phyloP scores from a whole-genome alignment of 2,113 vertebrate genomes.

The Scatophagus argus region DNA sequence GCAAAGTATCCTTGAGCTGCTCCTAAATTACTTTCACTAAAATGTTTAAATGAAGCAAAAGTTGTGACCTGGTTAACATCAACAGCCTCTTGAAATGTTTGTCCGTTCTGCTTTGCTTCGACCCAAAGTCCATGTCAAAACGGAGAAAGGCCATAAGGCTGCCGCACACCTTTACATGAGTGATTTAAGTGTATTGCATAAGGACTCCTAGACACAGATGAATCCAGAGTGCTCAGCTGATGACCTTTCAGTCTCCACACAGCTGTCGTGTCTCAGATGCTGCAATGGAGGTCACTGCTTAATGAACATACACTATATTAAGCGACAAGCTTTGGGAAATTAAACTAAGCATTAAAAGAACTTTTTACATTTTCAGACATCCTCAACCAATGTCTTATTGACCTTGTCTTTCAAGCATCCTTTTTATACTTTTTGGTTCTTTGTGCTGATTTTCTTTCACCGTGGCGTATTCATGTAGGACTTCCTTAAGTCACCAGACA shows the following conservation, averaged over 20 bases:
- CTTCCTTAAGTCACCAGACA: not conserved
- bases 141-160: slow-evolving; percentile 25
- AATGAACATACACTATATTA: not conserved
- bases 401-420: not conserved
- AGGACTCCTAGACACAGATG: slow-evolving; percentile 13
- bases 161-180: slow-evolving; percentile 7
- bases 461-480: not conserved
- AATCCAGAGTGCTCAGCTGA: slow-evolving; percentile 16
- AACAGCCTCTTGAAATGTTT: slow-evolving; percentile 4
- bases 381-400: not conserved
- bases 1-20: not conserved
- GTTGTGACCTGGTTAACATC: slow-evolving; percentile 3
- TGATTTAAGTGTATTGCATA: not conserved
- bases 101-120: slow-evolving; percentile 2
- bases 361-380: not conserved
- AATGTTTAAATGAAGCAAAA: not conserved
- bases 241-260: slow-evolving; percentile 25
- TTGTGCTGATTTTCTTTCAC: not conserved
- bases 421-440: not conserved
- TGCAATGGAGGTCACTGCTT: not conserved
- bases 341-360: not conserved
- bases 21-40: not conserved
- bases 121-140: slow-evolving; percentile 2
- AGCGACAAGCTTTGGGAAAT: not conserved
- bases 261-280: slow-evolving; percentile 14